Base-by-base conservation (phyloP, 2,113 vertebrate genomes). In the Bos indicus region DNA sequence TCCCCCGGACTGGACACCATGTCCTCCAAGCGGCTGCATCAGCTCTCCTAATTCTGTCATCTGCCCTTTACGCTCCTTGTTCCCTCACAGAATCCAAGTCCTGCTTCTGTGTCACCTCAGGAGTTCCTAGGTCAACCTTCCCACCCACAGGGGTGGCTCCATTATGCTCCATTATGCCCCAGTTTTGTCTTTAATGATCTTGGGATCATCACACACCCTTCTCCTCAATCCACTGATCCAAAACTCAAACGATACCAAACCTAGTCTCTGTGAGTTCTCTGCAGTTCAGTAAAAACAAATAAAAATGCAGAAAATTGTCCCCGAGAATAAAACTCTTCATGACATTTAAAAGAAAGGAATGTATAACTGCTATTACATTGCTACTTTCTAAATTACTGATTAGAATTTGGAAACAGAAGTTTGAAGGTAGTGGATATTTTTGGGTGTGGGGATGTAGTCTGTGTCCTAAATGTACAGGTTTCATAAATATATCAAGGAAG, bases 401-500 rank as follows among this genome's bases (percentile, higher is more conserved):
- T 59, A 88, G 64, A 81, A 62, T 46, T 28, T 46, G 13, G 62
- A 82, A 3, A 16, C 26, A 6, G 25, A 57, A 59, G 2, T 3
- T 0, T 33, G 95, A 96, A 71, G 25, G 89, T 40, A 51, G 97
- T 83, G 2, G 7, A 7, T 1, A 67, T 28, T 77, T 43, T 90
- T 6, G 83, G 57, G 26, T 16, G 19, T 46, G 3, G 3, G 7
- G 40, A 71, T 54, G 16, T 80, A 85, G 19, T 36, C 52, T 84
- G 3, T 93, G 77, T 78, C 95, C 91, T 94, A 36, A 85, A 87
- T 36, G 33, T 88, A 91, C 26, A 26, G 83, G 7, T 84, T 36
- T 56, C 89, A 28, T 64, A 95, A 98, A 54, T 82, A 57, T 95
- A 92, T 98, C 21, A 96, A 80, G 88, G 74, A 59, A 84, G 48